These are phyloP conservation scores for Eupithecia exiguata DNA, from an alignment of 2,888 invertebrate genomes.

Conservation along the genomic window DNA sequence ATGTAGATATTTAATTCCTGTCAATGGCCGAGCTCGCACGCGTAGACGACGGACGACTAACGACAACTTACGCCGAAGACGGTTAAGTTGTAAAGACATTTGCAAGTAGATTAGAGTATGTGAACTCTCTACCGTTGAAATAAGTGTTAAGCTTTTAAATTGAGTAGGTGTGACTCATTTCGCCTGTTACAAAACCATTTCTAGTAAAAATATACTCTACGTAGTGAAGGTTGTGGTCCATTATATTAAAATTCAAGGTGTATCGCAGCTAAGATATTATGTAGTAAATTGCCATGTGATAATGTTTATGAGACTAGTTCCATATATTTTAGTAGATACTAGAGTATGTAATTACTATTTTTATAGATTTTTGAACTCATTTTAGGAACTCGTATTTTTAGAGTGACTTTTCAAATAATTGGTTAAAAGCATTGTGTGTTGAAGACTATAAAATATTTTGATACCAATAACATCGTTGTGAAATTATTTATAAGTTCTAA, in stretches of 20 bases:
- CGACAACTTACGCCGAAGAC: constrained; percentile 20
- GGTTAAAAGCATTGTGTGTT: not conserved
- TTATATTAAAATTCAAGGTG: constrained; percentile 2
- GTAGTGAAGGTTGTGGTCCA: constrained; percentile 36
- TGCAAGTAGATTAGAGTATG: constrained; percentile 25
- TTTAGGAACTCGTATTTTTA: not conserved
- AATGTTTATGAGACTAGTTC: not conserved
- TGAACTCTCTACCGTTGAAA: constrained; percentile 37
- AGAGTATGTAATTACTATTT: not conserved
- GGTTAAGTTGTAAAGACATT: constrained; percentile 31
- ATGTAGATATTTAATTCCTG: constrained; percentile 23
- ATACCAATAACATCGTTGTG: not conserved
- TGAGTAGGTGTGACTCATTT: constrained; percentile 42
- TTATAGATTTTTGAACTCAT: not conserved
- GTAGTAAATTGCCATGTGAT: not conserved
- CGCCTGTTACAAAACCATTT: constrained; percentile 42
- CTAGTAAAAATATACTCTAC: constrained; percentile 37
- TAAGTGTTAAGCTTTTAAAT: constrained; percentile 32
- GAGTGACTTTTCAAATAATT: not conserved
- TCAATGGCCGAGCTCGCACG: constrained; percentile 38
- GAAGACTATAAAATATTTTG: not conserved
- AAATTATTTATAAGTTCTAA: constrained; percentile 56
- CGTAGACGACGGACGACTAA: constrained; percentile 13
- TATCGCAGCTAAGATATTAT: not conserved
- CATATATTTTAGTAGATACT: not conserved